phyloP scores from a whole-genome alignment of 2,797 vertebrate species.

The Rachycentron canadum region DNA sequence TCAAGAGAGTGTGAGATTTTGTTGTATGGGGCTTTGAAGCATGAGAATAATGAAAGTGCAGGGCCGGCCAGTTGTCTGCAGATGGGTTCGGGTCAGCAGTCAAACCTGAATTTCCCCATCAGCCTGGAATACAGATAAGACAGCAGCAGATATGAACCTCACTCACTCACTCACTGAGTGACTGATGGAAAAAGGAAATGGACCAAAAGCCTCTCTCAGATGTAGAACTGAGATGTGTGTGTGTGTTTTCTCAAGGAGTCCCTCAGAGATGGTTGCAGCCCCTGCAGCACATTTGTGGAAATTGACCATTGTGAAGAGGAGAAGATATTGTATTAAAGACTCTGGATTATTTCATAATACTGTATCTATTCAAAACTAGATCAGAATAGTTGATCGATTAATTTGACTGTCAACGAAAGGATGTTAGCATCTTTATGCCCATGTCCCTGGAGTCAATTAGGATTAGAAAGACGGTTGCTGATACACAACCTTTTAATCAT shows the following conservation, averaged over 20 bases:
- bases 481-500: slow-evolving; percentile 71
- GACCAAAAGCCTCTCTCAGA: slow-evolving; percentile 77
- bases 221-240: slow-evolving; percentile 70
- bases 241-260: slow-evolving; percentile 60
- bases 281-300: slow-evolving; percentile 31
- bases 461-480: slow-evolving; percentile 59
- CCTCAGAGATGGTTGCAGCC: slow-evolving; percentile 37
- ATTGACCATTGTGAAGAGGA: slow-evolving; percentile 2
- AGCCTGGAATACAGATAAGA: slow-evolving; percentile 84
- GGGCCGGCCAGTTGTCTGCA: slow-evolving; percentile 56
- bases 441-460: slow-evolving; percentile 42
- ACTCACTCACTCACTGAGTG: slow-evolving; percentile 60
- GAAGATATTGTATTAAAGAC: slow-evolving; percentile 12
- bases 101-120: slow-evolving; percentile 84
- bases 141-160: slow-evolving; percentile 74
- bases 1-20: slow-evolving; percentile 49
- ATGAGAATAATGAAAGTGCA: slow-evolving; percentile 62
- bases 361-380: background rate
- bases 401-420: slow-evolving; percentile 29
- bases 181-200: slow-evolving; percentile 82
- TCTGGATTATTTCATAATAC: background rate
- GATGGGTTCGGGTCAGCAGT: slow-evolving; percentile 78
- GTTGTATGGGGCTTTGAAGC: slow-evolving; percentile 53
- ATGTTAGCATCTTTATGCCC: slow-evolving; percentile 21
- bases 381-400: slow-evolving; percentile 3